Conservation (phyloP, 2,888 invertebrate genomes). For the Petrolisthes cinctipes region DNA sequence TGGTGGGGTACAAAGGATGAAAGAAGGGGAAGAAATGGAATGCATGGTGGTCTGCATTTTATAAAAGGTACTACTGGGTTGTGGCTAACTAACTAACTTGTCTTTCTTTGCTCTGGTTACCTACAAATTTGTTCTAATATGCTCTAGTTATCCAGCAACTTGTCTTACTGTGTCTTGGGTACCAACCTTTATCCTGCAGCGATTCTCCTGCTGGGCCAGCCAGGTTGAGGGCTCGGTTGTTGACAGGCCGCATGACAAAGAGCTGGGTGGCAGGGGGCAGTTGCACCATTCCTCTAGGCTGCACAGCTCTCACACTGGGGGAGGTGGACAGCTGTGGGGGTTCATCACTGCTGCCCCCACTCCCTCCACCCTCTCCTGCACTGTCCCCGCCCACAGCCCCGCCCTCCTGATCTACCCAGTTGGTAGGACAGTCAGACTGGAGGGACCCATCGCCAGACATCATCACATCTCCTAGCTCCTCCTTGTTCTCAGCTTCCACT, state of each 20-base stretch:
- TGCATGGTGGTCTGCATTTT: too few relatives aligned
- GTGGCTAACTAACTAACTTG: too few relatives aligned
- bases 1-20: too few relatives aligned
- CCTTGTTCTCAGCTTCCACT: slow-evolving; percentile 40
- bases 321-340: slow-evolving; percentile 58
- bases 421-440: slow-evolving; percentile 28
- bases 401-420: slow-evolving; percentile 47
- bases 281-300: slow-evolving; percentile 48
- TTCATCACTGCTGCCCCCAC: slow-evolving; percentile 50
- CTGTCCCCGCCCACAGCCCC: slow-evolving; percentile 38
- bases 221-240: slow-evolving; percentile 68
- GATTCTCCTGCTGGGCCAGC: slow-evolving; percentile 68
- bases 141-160: neutral
- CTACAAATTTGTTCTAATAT: slow-evolving; percentile 5
- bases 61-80: too few relatives aligned
- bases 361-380: slow-evolving; percentile 28
- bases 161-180: neutral
- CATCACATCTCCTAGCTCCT: slow-evolving; percentile 40
- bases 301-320: slow-evolving; percentile 51
- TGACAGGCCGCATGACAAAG: slow-evolving; percentile 69
- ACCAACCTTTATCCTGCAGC: slow-evolving; percentile 68
- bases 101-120: too few relatives aligned
- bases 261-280: slow-evolving; percentile 61
- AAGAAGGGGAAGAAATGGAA: too few relatives aligned
- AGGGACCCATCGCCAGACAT: slow-evolving; percentile 44